Evolutionary conservation across 2,888 invertebrate genomes (phyloP), one percentile per base, ranked within the genome.

Genomic region (Drosophila silvestris): DNA sequence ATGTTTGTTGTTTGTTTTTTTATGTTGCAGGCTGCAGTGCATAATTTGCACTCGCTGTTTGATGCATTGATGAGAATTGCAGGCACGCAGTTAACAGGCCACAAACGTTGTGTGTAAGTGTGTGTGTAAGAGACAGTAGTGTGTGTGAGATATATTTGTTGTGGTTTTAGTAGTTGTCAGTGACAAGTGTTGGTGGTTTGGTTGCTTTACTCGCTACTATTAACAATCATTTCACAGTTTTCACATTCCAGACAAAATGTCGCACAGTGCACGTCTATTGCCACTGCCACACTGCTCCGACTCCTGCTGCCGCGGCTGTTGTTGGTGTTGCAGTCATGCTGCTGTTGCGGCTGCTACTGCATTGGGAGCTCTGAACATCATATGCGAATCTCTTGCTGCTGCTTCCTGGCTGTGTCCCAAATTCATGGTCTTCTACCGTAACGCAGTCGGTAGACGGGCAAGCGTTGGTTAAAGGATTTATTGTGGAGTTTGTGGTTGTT

Each of bases 391-490:
- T 44, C 62, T 70, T 54, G 63, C 57, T 75, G 70, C 54, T 68
- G 70, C 41, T 67, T 74, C 66, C 74, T n/a, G 57, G 16, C 37
- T 81, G 72, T 52, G 33, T 37, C 47, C 54, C 64, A 62, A 32
- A 33, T 53, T 63, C 53, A 68, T 66, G 66, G 66, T 77, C 89
- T 64, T 83, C 89, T 83, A 68, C 22, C 57, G 39, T 50, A 62
- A 63, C 63, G 59, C 59, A 70, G 58, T 35, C 41, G 58, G 47
- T 33, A 64, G 30, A 35, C 33, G 16, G 54, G 57, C 61, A 50
- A 62, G 54, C 52, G 41, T 47, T 78, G 63, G 53, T 72, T 78
- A 47, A 59, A 50, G 56, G 63, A 57, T 62, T 61, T 52, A 77
- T 71, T 47, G 59, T 72, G 58, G 64, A 54, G 57, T 76, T 56